Base-by-base conservation (phyloP, 2,797 vertebrate species). In the Pantherophis vulpinus region DNA sequence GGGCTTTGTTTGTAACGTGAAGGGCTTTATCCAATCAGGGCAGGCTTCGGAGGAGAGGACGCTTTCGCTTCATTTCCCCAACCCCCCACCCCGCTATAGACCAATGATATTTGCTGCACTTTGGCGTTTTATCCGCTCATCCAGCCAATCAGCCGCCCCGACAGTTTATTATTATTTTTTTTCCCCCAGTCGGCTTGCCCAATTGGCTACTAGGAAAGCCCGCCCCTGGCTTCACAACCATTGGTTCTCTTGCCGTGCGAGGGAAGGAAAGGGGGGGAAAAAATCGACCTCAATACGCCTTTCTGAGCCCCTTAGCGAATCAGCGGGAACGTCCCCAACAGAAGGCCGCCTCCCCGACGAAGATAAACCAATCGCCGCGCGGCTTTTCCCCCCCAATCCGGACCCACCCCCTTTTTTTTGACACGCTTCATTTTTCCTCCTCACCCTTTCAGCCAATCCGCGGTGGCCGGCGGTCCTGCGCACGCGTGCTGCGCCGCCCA, bases 401-500 rank as follows among this genome's bases (percentile, higher is more conserved):
- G 1, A 42, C 42, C 47, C 47, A 9, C 42, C 11, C 10, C 16
- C 23, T 27, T 16, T 25, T 16, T 25, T 25, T 66, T n/a, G 37
- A 37, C 12, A 27, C 70, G 29, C 83, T 27, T 37, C 58, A 2
- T 18, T 14, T 58, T 60, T 27, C 32, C 88, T 1, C 25, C 13
- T 51, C 1, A 55, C 14, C 70, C 3, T n/a, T 90, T 12, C 63
- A 59, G 70, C 89, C 92, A 92, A 92, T 92, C 79, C 51, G 54
- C 7, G 9, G 9, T 9, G 5, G 32, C 20, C 4, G 27, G 61
- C 59, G 92, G 93, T 63, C 27, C 1, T 5, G 94, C 95, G 96
- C 96, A 59, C 93, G 97, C 96, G 95, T 94, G 86, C 51, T 87
- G 5, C 37, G 1, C 3, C 58, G 9, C 25, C 16, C 58, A 20